Base-by-base conservation (phyloP, 2,888 invertebrate species). In the Choristoneura rosaceana region DNA sequence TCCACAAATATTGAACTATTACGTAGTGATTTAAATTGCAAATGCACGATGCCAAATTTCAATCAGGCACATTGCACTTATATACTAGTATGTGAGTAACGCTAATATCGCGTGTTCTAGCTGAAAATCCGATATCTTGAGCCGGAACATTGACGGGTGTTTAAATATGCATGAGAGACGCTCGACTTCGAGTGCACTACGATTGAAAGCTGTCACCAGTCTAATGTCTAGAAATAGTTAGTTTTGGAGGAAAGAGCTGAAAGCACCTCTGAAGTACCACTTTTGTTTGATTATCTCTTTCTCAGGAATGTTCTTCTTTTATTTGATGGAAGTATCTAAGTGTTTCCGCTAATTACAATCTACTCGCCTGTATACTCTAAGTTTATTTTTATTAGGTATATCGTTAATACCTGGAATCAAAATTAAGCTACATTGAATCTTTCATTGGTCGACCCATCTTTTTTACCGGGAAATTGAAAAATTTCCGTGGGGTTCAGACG, bases 81-180 rank as follows among this genome's bases (percentile, higher is more conserved):
- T 45, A 58, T 10, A 12, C 38, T 43, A 12, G 4, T 59, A n/a
- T 38, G 8, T 12, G 25, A 25, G 59, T 25, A 50, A 38, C 52
- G 67, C 62, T 79, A 87, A 84, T 87, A 87, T 84, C 87, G 84
- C 84, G 70, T 84, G 83, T 84, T 89, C 84, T 81, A 79, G 88
- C 89, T 86, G 88, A 90, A 91, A 91, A 91, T 90, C 90, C 89
- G 90, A 90, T 92, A 91, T 91, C 92, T 92, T 88, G 87, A 88
- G 87, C 85, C 79, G 79, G 83, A 87, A 84, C 88, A 91, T 90
- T 90, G 91, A 91, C 87, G 89, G 87, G 84, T 82, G 84, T 81
- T 90, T 90, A 90, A 89, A 93, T 92, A 92, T 93, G 90, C 91
- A 92, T 91, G 89, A 90, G 87, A 78, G 75, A 79, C 79, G 77